A percentile compares a stretch with the other conserved stretches of the same genome.
Evolutionary conservation across 2,113 vertebrate genomes (phyloP).

Genomic region (Megaleporinus macrocephalus): DNA sequence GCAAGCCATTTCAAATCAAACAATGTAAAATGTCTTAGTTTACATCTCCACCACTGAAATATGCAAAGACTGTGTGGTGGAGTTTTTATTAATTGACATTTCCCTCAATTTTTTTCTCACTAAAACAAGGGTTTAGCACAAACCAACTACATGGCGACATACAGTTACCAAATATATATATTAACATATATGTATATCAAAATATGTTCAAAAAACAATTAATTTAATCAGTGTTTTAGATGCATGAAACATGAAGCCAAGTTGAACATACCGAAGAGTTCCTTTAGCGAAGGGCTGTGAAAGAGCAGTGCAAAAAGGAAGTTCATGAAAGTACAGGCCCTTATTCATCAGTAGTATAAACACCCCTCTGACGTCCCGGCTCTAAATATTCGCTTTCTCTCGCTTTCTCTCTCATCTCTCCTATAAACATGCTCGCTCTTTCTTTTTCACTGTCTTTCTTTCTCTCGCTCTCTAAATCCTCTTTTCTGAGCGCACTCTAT

Average conservation of each 20-base stretch:
- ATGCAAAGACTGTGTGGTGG: no score
- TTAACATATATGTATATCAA: no score
- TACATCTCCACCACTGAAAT: no score
- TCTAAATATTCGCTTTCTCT: neutral
- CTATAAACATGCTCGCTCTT: neutral
- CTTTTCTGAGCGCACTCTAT: neutral
- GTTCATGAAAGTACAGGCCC: neutral
- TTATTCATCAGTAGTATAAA: slow-evolving; percentile 36
- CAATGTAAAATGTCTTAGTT: no score
- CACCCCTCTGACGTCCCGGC: neutral
- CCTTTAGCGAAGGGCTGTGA: neutral
- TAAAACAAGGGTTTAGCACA: no score
- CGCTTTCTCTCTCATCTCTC: neutral
- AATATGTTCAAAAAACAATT: no score
- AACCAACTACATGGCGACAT: no score
- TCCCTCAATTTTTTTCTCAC: no score
- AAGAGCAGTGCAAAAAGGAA: neutral
- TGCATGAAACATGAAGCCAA: neutral
- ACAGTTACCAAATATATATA: no score
- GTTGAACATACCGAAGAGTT: neutral
- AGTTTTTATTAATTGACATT: no score
- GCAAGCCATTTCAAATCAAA: no score
- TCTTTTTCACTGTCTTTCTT: neutral
- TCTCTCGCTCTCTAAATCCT: neutral
- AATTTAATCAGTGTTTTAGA: no score